These are phyloP conservation scores for Sturmia bella DNA, from an alignment of 2,888 invertebrate genomes.

Conservation along the genomic window DNA sequence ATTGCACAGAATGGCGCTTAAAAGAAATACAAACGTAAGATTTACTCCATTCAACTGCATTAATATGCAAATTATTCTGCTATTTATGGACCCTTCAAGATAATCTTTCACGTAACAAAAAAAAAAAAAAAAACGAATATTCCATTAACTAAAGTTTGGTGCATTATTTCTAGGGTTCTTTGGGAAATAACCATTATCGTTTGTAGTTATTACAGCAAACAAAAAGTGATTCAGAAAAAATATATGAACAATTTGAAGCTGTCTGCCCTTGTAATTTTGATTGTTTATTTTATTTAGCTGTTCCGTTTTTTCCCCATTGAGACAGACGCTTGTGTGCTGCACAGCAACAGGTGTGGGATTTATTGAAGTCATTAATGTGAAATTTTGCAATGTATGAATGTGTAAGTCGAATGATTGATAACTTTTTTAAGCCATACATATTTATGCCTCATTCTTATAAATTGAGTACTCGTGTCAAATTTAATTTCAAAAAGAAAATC, in stretches of 20 bases:
- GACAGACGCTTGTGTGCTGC: constrained; percentile 5
- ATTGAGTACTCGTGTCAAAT: too few relatives aligned
- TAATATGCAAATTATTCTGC: constrained; percentile 81
- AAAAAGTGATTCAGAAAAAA: constrained; percentile 54
- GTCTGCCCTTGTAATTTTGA: constrained; percentile 15
- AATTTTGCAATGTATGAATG: neutral
- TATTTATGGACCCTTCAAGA: constrained; percentile 75
- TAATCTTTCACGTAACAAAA: constrained; percentile 15
- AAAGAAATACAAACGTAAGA: constrained; percentile 33
- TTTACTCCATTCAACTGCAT: constrained; percentile 67
- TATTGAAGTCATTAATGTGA: neutral
- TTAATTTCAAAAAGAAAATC: too few relatives aligned
- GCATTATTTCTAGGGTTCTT: neutral
- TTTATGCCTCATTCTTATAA: too few relatives aligned
- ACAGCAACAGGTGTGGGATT: neutral
- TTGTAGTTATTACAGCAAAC: constrained; percentile 51
- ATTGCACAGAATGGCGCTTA: neutral
- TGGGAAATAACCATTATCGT: constrained; percentile 56
- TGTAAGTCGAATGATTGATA: constrained; percentile 42
- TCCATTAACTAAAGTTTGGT: constrained; percentile 10
- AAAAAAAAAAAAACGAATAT: too few relatives aligned
- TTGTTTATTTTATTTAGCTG: constrained; percentile 54
- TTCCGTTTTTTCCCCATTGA: constrained; percentile 57
- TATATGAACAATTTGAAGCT: neutral
- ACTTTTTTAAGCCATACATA: constrained; percentile 1